Percentiles rank a stretch among this genome's conserved stretches.
phyloP scores from a whole-genome alignment of 2,113 vertebrate species.

The Oxygymnocypris stewartii region DNA sequence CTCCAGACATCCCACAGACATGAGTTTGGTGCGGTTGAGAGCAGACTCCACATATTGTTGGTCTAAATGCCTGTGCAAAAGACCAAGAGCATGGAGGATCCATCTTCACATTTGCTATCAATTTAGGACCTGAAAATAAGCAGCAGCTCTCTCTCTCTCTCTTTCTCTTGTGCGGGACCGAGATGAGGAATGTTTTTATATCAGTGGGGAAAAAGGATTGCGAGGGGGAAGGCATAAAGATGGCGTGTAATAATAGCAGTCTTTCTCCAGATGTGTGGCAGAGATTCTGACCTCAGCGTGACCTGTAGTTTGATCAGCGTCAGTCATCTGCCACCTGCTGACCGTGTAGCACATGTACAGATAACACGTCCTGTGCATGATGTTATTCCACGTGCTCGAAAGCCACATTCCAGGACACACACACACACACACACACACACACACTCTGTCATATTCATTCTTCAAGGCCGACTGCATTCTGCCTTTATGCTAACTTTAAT shows the following conservation, averaged over 20 bases:
- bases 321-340: constrained; percentile 39
- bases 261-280: constrained; percentile 70
- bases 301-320: constrained; percentile 41
- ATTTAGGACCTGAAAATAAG: constrained; percentile 81
- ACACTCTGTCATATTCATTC: constrained; percentile 26
- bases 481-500: constrained; percentile 36
- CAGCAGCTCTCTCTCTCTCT: constrained; percentile 69
- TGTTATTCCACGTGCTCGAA: constrained; percentile 17
- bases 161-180: constrained; percentile 64
- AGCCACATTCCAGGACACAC: constrained; percentile 31
- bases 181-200: constrained; percentile 80
- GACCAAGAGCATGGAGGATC: constrained; percentile 60
- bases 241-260: constrained; percentile 55
- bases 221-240: constrained; percentile 19
- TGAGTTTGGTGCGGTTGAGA: constrained; percentile 63
- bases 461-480: constrained; percentile 9
- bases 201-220: constrained; percentile 63
- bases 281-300: constrained; percentile 44
- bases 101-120: constrained; percentile 81
- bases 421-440: constrained; percentile 20
- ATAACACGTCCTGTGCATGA: not conserved
- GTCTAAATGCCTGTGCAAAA: constrained; percentile 66
- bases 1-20: constrained; percentile 72
- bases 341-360: constrained; percentile 18
- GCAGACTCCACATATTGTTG: constrained; percentile 54